Conservation (phyloP, 1,140 invertebrate genomes). For the Neocloeon triangulifer region DNA sequence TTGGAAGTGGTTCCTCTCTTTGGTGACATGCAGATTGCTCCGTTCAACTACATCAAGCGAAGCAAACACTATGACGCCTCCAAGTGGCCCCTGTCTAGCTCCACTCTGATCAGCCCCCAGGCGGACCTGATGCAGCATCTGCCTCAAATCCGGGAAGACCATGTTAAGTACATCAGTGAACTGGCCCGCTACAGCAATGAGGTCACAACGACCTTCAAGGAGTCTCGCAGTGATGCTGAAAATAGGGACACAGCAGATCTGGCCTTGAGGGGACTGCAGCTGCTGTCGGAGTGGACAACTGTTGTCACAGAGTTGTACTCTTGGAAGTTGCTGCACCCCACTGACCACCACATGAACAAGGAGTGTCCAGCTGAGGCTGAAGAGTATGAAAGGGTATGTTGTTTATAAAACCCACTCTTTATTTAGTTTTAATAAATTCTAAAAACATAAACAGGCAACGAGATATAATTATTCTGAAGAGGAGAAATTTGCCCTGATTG, state of each 20-base stretch:
- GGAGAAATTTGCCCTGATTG: conserved; percentile 95
- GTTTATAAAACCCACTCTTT: conserved; percentile 6
- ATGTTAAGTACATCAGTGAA: conserved; percentile 94
- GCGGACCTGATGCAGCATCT: conserved; percentile 91
- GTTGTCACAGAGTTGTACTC: conserved; percentile 95
- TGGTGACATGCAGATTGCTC: conserved; percentile 98
- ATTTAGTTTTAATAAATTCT: neutral
- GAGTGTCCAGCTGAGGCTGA: conserved; percentile 93
- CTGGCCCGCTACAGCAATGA: conserved; percentile 88
- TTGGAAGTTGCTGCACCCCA: conserved; percentile 95
- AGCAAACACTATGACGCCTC: conserved; percentile 83
- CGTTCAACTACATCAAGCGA: conserved; percentile 93
- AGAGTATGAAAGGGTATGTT: conserved; percentile 80
- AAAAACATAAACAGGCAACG: conserved; percentile 39
- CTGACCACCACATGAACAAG: conserved; percentile 90
- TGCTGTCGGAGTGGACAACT: conserved; percentile 90
- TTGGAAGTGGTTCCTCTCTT: conserved; percentile 95
- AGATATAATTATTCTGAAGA: conserved; percentile 94
- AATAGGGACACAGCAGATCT: conserved; percentile 84
- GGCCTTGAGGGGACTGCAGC: conserved; percentile 73
- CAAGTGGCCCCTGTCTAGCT: conserved; percentile 80
- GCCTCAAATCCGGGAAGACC: conserved; percentile 84
- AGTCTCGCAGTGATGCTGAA: conserved; percentile 75
- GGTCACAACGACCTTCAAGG: conserved; percentile 81
- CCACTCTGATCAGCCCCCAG: conserved; percentile 62